Conservation (phyloP, 92 coral and sea anemone species). For the Siderastrea siderea region DNA sequence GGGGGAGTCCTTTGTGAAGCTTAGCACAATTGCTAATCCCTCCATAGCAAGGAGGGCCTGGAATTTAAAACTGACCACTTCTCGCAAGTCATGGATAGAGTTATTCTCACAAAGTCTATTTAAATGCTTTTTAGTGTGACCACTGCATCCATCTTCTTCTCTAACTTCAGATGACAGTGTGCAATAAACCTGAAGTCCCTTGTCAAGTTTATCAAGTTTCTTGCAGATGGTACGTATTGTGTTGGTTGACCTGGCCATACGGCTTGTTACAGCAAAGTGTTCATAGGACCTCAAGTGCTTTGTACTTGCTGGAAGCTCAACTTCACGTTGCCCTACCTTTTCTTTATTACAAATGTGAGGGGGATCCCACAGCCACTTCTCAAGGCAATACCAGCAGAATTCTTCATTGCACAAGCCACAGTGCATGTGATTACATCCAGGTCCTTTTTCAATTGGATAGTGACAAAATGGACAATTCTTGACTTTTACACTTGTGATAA, state of each 20-base stretch:
- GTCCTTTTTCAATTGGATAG: conserved; percentile 89
- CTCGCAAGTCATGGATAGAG: conserved; percentile 31
- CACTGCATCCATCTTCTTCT: background rate
- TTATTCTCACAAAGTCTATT: conserved; percentile 21
- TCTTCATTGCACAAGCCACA: conserved; percentile 78
- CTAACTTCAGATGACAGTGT: background rate
- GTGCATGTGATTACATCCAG: conserved; percentile 88
- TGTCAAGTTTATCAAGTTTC: conserved; percentile 32
- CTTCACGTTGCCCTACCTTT: conserved; percentile 39
- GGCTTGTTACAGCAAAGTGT: conserved; percentile 67
- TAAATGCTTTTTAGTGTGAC: conserved; percentile 11
- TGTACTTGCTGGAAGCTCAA: conserved; percentile 45
- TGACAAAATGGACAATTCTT: conserved; percentile 91
- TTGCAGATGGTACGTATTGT: conserved; percentile 25
- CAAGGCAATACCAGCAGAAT: conserved; percentile 91
- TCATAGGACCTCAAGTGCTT: conserved; percentile 28
- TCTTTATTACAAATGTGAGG: conserved; percentile 1
- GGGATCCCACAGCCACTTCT: conserved; percentile 2
- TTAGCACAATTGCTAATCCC: conserved; percentile 80
- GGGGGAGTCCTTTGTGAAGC: conserved; percentile 51
- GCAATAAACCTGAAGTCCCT: background rate
- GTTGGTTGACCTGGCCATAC: conserved; percentile 50
- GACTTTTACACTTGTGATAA: conserved; percentile 77
- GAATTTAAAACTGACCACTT: conserved; percentile 68
- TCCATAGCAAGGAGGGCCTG: conserved; percentile 86